Base-by-base conservation (phyloP, 2,888 invertebrate species). In the Cryptosula pallasiana region DNA sequence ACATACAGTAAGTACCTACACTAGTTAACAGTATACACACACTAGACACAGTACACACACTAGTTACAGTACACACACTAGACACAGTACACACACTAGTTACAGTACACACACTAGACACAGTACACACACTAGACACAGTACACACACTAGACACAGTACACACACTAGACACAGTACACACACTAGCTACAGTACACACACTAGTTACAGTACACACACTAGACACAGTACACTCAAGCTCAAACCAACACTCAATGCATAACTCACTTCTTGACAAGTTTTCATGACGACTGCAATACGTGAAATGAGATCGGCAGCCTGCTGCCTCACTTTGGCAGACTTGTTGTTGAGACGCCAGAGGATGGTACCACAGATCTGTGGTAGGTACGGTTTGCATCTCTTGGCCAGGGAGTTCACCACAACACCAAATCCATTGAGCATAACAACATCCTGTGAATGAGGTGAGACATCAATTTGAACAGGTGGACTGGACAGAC, bases 301-400 rank as follows among this genome's bases (percentile, higher is more conserved):
- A 72, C 97, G 89, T 0, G 98, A 95, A 80, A 99, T 99, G 76
- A 99, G 89, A 88, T 99, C 99, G 0, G 99, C 99, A 0, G 99
- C 99, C 86, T 99, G 99, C 84, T 99, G 99, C 72, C 99, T 90
- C 27, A 89, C 99, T 87, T 99, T 99, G 0, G 99, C 99, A 0
- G 97, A 95, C 87, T 99, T 99, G 85, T 99, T 99, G 87, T 99
- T 99, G 83, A 99, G 89, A 75, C 99, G 90, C 99, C 99, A 99
- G 71, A 99, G 88, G 80, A 99, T 99, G 0, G 99, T 99, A 89
- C 99, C 99, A 83, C 99, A 99, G 82, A 99, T 99, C 87, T 99
- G 99, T 0, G 99, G 99, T 79, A 99, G 87, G 84, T 99, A 99
- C 0, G 98, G 94, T 85, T 99, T 99, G 2, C 98, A 97, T 55